These are phyloP conservation scores for Bicyclus anynana DNA, from an alignment of 1,140 invertebrate genomes.

Conservation along the genomic window DNA sequence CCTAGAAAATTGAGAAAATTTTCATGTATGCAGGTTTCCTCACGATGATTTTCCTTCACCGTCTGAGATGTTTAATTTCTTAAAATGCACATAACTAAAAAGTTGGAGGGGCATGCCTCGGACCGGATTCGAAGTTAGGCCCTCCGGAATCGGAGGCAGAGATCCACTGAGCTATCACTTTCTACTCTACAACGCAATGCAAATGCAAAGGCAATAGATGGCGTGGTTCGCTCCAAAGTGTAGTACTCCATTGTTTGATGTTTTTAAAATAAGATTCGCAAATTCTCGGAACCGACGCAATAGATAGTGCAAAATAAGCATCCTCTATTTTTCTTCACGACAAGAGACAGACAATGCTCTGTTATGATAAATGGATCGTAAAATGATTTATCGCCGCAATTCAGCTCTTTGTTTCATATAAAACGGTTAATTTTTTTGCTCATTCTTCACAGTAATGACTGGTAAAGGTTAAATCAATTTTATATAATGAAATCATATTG, in stretches of 20 bases:
- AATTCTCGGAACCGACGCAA: constrained; percentile 12
- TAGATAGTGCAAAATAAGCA: constrained; percentile 15
- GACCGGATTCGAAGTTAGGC: too few relatives aligned
- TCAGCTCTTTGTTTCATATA: constrained; percentile 18
- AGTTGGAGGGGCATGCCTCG: too few relatives aligned
- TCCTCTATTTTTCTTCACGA: constrained; percentile 15
- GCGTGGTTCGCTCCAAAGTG: too few relatives aligned
- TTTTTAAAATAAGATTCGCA: constrained; percentile 17
- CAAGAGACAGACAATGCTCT: constrained; percentile 18
- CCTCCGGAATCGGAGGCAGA: too few relatives aligned
- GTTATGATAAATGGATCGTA: constrained; percentile 20
- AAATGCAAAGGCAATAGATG: too few relatives aligned
- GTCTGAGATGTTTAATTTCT: too few relatives aligned
- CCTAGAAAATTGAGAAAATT: too few relatives aligned
- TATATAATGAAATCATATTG: background rate
- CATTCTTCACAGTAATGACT: background rate
- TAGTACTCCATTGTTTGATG: constrained; percentile 23
- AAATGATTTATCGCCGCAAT: constrained; percentile 17
- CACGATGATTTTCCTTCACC: too few relatives aligned
- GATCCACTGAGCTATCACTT: too few relatives aligned
- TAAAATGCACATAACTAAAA: too few relatives aligned
- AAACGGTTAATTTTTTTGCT: constrained; percentile 7
- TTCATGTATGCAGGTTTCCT: too few relatives aligned
- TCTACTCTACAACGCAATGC: too few relatives aligned
- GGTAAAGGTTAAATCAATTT: background rate